Evolutionary conservation across 1,140 invertebrate genomes (phyloP).

Genomic region (Harpegnathos saltator): DNA sequence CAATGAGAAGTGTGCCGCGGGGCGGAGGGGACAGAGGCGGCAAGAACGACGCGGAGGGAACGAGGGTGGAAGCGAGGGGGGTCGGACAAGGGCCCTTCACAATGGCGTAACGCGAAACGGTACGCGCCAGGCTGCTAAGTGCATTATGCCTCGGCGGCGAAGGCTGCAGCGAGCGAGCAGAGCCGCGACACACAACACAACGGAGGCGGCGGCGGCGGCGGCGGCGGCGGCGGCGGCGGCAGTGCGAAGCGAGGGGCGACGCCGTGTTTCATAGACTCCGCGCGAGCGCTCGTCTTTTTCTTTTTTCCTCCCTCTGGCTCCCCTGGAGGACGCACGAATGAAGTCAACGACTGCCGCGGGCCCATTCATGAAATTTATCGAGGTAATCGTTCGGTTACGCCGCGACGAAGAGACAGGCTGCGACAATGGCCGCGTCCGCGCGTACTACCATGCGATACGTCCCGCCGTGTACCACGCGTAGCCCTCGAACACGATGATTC

Average conservation of each 20-base stretch:
- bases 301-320: conserved; percentile 1
- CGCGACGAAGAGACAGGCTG: conserved; percentile 19
- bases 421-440: conserved; percentile 12
- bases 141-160: conserved; percentile 70
- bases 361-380: conserved; percentile 77
- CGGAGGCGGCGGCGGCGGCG: no score
- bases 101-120: conserved; percentile 79
- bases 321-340: conserved; percentile 60
- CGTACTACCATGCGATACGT: conserved; percentile 31
- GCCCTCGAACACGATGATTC: conserved; percentile 5
- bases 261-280: conserved; percentile 41
- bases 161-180: conserved; percentile 42
- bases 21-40: background rate
- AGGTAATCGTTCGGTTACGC: conserved; percentile 70
- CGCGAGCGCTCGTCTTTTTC: background rate
- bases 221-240: background rate
- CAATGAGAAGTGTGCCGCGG: conserved; percentile 74
- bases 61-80: background rate
- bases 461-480: conserved; percentile 16
- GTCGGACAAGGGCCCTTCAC: conserved; percentile 66
- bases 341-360: conserved; percentile 71
- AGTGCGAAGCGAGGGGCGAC: conserved; percentile 10
- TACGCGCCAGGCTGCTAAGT: conserved; percentile 71
- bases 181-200: conserved; percentile 34
- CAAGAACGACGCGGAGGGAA: no score